These are phyloP conservation scores for Corythaeola cristata DNA, from an alignment of 2,113 vertebrate species.

Conservation along the genomic window DNA sequence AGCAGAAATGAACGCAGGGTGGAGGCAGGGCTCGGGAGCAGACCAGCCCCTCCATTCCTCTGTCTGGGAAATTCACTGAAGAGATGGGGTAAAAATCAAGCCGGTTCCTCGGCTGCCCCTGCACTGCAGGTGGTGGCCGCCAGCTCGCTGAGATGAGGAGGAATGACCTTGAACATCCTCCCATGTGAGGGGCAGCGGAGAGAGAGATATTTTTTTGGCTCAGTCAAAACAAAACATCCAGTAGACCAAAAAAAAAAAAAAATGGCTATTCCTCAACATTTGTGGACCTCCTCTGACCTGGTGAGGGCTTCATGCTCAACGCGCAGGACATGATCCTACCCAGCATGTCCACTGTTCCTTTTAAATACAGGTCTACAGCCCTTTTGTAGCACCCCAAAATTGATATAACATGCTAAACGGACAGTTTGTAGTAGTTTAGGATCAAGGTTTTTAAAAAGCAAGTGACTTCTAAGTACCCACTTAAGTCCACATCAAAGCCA, in stretches of 20 bases:
- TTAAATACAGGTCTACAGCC: background rate
- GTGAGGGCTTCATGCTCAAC: background rate
- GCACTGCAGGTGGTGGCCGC: background rate
- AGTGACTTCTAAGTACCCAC: background rate
- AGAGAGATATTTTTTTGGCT: background rate
- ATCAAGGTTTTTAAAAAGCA: background rate
- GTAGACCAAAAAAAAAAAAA: background rate
- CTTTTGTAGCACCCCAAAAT: background rate
- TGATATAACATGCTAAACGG: fast-evolving
- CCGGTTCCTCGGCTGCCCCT: fast-evolving
- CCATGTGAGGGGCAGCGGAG: background rate
- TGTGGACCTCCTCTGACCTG: background rate
- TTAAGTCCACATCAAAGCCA: background rate
- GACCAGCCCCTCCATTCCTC: background rate
- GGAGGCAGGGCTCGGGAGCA: background rate
- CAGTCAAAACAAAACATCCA: background rate
- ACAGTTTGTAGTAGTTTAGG: background rate
- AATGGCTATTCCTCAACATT: background rate
- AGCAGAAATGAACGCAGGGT: background rate
- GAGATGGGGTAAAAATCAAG: background rate
- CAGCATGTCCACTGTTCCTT: background rate
- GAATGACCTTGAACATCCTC: background rate
- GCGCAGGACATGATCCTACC: fast-evolving
- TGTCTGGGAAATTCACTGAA: background rate
- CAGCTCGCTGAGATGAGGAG: background rate